These are phyloP conservation scores for Brachypalpus laphriformis DNA, from an alignment of 2,888 invertebrate species.

Conservation along the genomic window DNA sequence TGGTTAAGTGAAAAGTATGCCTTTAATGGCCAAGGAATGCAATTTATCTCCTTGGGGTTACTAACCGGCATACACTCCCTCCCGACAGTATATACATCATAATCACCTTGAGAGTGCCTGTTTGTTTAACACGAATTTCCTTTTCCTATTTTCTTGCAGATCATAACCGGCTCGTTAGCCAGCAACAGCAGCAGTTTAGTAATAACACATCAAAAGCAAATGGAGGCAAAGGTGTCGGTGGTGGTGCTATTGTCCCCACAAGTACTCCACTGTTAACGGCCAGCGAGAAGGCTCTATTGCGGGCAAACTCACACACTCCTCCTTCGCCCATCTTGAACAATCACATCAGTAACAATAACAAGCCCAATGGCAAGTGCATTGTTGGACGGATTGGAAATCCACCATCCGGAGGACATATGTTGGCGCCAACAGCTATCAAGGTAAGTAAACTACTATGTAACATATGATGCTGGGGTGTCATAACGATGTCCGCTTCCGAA, in stretches of 20 bases:
- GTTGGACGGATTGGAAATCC: slow-evolving; percentile 65
- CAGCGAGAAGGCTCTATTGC: slow-evolving; percentile 55
- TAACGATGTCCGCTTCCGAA: slow-evolving; percentile 4
- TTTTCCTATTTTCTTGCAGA: slow-evolving; percentile 71
- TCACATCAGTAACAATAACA: slow-evolving; percentile 64
- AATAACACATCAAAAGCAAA: slow-evolving; percentile 59
- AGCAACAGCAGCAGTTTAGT: slow-evolving; percentile 56
- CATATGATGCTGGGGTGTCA: background rate
- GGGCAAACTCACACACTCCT: slow-evolving; percentile 58
- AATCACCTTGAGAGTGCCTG: slow-evolving; percentile 20
- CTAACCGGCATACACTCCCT: slow-evolving; percentile 40
- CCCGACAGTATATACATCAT: slow-evolving; percentile 13
- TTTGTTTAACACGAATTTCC: slow-evolving; percentile 50
- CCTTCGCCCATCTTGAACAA: slow-evolving; percentile 63
- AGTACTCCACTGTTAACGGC: slow-evolving; percentile 64
- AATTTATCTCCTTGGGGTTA: slow-evolving; percentile 39
- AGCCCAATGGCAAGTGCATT: slow-evolving; percentile 69
- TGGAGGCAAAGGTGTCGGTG: slow-evolving; percentile 44
- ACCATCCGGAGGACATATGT: slow-evolving; percentile 59
- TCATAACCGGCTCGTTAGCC: slow-evolving; percentile 76
- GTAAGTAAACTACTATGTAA: slow-evolving; percentile 37
- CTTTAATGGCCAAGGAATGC: slow-evolving; percentile 53
- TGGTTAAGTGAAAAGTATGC: slow-evolving; percentile 38
- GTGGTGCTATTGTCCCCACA: slow-evolving; percentile 46
- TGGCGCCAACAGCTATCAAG: slow-evolving; percentile 61